These are phyloP conservation scores for Muscicapa adusta DNA, from an alignment of 2,113 vertebrate species.

Conservation along the genomic window DNA sequence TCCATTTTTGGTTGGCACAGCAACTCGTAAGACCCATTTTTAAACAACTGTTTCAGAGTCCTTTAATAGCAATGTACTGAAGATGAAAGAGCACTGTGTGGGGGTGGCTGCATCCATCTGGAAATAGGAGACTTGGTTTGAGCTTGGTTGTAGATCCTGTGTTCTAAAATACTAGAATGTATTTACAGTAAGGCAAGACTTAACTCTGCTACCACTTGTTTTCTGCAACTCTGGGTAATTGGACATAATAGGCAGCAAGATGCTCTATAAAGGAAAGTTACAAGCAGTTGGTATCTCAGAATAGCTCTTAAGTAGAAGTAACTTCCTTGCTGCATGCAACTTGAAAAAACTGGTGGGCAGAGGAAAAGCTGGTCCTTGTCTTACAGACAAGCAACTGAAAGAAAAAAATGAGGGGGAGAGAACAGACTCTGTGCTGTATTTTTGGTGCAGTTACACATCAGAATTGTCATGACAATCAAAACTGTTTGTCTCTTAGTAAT, in stretches of 20 bases:
- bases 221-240: not conserved
- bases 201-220: not conserved
- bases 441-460: not conserved
- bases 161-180: not conserved
- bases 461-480: constrained; percentile 17
- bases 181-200: not conserved
- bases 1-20: constrained; percentile 34
- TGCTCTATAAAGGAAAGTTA: not conserved
- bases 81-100: not conserved
- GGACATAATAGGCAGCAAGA: not conserved
- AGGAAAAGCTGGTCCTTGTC: not conserved
- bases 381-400: not conserved
- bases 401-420: not conserved
- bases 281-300: not conserved
- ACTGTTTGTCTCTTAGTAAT: not conserved
- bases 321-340: not conserved
- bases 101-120: not conserved
- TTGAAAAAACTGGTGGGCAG: constrained; percentile 15
- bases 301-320: not conserved
- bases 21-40: constrained; percentile 13
- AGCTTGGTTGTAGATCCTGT: not conserved
- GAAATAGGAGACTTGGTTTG: not conserved
- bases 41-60: not conserved
- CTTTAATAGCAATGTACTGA: constrained; percentile 10
- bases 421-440: not conserved